These are phyloP conservation scores for Nyctibius grandis DNA, from an alignment of 2,797 vertebrate genomes.

Conservation along the genomic window DNA sequence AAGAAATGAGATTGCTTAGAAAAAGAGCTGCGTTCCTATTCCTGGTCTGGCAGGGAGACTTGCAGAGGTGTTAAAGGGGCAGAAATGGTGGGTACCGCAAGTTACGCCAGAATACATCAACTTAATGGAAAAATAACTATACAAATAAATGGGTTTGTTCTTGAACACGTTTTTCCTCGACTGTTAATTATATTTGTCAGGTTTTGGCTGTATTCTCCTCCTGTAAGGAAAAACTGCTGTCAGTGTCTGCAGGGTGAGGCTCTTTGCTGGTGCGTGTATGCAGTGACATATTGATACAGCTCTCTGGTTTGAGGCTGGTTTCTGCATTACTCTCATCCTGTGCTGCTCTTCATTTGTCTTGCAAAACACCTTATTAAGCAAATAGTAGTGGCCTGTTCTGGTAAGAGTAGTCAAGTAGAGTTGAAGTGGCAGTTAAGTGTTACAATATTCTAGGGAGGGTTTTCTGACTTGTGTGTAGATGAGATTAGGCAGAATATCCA, in stretches of 20 bases:
- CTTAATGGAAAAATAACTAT: not conserved
- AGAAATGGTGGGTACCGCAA: not conserved
- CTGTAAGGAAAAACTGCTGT: not conserved
- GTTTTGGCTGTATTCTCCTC: not conserved
- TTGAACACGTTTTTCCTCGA: not conserved
- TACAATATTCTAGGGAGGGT: not conserved
- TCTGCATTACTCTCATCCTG: not conserved
- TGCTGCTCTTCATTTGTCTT: not conserved
- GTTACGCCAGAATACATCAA: not conserved
- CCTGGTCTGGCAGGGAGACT: not conserved
- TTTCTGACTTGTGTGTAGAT: not conserved
- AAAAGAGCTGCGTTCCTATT: not conserved
- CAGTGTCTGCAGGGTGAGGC: not conserved
- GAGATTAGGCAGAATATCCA: not conserved
- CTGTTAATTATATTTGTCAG: not conserved
- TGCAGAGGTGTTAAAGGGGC: not conserved
- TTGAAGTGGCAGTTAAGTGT: not conserved
- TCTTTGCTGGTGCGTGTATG: not conserved
- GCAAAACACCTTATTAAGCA: not conserved
- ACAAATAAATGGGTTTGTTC: not conserved
- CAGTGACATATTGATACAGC: fast-evolving
- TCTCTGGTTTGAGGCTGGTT: not conserved
- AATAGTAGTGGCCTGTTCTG: not conserved
- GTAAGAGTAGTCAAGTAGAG: not conserved
- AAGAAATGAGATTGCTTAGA: conserved; percentile 30